A percentile compares a stretch with the other conserved stretches of the same genome.
These are phyloP conservation scores for Cactoblastis cactorum DNA, from an alignment of 2,888 invertebrate genomes.

Conservation along the genomic window DNA sequence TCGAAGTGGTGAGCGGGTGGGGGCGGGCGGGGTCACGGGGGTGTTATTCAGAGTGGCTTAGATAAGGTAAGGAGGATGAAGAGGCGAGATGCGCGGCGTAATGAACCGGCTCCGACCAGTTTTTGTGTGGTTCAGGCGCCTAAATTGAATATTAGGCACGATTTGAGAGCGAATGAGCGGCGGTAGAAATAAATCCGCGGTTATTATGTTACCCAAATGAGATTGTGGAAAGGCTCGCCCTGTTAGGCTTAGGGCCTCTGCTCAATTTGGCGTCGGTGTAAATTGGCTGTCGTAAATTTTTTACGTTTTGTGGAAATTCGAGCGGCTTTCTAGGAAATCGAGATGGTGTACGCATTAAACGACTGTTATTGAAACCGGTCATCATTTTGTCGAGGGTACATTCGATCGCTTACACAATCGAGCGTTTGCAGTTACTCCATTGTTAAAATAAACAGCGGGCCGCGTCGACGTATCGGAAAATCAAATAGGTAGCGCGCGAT, in stretches of 20 bases:
- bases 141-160: constrained; percentile 79
- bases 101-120: constrained; percentile 76
- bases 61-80: constrained; percentile 79
- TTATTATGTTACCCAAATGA: constrained; percentile 77
- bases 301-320: constrained; percentile 57
- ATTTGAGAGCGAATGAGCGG: constrained; percentile 75
- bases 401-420: constrained; percentile 12
- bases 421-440: constrained; percentile 32
- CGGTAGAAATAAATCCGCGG: constrained; percentile 74
- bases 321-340: constrained; percentile 34
- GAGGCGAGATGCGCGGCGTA: constrained; percentile 77
- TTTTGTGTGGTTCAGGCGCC: constrained; percentile 75
- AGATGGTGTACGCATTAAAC: neutral
- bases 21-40: constrained; percentile 44
- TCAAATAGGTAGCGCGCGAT: constrained; percentile 51
- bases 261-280: constrained; percentile 67
- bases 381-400: neutral
- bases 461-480: constrained; percentile 51
- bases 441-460: constrained; percentile 50
- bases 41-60: constrained; percentile 74
- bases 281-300: constrained; percentile 63
- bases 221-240: constrained; percentile 66
- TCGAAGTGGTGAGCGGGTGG: constrained; percentile 66
- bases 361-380: neutral
- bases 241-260: constrained; percentile 59